These are phyloP conservation scores for Paralichthys olivaceus DNA, from an alignment of 2,113 vertebrate species.

Conservation along the genomic window DNA sequence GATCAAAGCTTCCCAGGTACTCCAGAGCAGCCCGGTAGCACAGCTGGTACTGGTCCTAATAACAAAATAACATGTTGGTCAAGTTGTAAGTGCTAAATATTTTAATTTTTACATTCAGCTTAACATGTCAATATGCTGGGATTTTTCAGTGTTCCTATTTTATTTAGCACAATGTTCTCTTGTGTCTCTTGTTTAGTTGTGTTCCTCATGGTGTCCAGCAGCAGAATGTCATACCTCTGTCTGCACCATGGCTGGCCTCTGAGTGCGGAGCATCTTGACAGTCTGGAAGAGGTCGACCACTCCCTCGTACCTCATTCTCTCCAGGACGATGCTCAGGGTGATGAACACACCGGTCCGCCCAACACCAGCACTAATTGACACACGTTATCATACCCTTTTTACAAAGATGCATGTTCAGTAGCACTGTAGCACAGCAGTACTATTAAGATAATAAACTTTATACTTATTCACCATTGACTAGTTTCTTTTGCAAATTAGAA, in stretches of 20 bases:
- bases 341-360: conserved; percentile 96
- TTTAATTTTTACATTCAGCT: too few species aligned
- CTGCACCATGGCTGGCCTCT: conserved; percentile 98
- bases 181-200: neutral
- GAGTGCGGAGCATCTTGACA: conserved; percentile 94
- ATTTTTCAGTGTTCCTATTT: neutral
- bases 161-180: neutral
- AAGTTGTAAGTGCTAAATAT: neutral
- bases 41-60: conserved; percentile 97
- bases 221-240: conserved; percentile 87
- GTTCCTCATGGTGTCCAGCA: neutral
- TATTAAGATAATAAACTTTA: neutral
- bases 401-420: neutral
- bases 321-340: conserved; percentile 95
- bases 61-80: neutral
- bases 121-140: neutral
- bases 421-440: neutral
- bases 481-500: neutral
- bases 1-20: conserved; percentile 98
- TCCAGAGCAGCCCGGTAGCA: conserved; percentile 97
- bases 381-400: conserved; percentile 15
- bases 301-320: conserved; percentile 96
- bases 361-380: conserved; percentile 88
- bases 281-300: conserved; percentile 98
- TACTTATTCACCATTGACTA: neutral